Percentiles rank a stretch among this genome's conserved stretches.
These are phyloP conservation scores for Corynorhinus townsendii DNA, from an alignment of 2,113 vertebrate species.

Conservation along the genomic window DNA sequence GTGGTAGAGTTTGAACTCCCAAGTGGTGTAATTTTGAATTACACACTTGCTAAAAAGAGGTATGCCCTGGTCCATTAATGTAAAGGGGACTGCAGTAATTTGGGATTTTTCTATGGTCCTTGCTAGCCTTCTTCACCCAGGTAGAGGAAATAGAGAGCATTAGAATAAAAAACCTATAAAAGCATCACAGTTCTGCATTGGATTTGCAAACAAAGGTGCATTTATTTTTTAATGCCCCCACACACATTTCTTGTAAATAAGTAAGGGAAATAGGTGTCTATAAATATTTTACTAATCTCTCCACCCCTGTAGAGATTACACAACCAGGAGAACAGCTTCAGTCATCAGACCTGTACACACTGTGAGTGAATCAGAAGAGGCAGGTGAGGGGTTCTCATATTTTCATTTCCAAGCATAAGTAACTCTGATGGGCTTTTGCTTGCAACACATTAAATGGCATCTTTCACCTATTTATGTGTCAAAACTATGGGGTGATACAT, in stretches of 20 bases:
- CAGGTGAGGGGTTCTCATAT: background rate
- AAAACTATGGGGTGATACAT: background rate
- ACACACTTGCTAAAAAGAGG: background rate
- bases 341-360: background rate
- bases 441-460: background rate
- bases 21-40: background rate
- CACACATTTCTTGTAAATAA: background rate
- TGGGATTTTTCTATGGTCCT: background rate
- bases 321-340: background rate
- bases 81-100: background rate
- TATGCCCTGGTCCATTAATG: background rate
- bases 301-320: background rate
- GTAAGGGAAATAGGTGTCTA: background rate
- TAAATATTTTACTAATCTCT: background rate
- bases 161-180: background rate
- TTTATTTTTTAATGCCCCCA: background rate
- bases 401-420: background rate
- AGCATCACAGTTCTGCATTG: background rate
- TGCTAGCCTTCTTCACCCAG: fast-evolving
- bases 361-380: background rate
- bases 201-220: background rate
- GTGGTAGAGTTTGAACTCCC: background rate
- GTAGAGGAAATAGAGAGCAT: background rate
- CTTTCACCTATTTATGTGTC: background rate
- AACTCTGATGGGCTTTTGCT: background rate